phyloP scores from a whole-genome alignment of 2,113 vertebrate genomes.

The Struthidea cinerea region DNA sequence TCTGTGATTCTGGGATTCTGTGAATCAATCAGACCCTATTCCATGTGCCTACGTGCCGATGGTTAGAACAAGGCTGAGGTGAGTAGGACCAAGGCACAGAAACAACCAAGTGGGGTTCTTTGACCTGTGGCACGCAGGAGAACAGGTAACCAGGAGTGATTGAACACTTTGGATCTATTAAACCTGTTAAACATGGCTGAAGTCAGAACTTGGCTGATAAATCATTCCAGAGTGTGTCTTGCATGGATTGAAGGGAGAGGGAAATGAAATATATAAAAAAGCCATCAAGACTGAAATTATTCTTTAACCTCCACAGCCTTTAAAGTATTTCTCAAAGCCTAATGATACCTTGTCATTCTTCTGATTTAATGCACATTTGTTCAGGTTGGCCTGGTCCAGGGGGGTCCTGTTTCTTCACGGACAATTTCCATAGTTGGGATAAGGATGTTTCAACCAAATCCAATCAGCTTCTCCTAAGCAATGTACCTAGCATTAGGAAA shows the following conservation, averaged over 20 bases:
- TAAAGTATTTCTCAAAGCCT: background rate
- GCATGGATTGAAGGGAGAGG: background rate
- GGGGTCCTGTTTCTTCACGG: background rate
- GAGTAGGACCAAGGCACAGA: background rate
- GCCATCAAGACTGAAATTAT: background rate
- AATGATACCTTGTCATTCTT: background rate
- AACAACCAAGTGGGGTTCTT: background rate
- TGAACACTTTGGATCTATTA: background rate
- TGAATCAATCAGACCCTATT: background rate
- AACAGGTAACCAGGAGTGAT: background rate
- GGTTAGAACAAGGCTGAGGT: background rate
- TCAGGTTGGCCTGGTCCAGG: background rate
- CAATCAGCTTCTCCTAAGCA: background rate
- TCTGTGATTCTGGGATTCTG: background rate
- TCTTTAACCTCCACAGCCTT: background rate
- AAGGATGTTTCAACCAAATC: background rate
- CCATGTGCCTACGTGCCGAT: rapidly evolving
- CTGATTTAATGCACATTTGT: background rate
- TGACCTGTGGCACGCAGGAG: background rate
- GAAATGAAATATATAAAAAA: background rate
- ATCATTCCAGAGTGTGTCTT: background rate
- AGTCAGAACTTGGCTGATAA: background rate
- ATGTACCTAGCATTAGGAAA: background rate
- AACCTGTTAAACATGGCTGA: background rate
- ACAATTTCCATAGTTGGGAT: background rate